Evolutionary conservation across 2,888 invertebrate genomes (phyloP).

Genomic region (Diplolepis rosae): DNA sequence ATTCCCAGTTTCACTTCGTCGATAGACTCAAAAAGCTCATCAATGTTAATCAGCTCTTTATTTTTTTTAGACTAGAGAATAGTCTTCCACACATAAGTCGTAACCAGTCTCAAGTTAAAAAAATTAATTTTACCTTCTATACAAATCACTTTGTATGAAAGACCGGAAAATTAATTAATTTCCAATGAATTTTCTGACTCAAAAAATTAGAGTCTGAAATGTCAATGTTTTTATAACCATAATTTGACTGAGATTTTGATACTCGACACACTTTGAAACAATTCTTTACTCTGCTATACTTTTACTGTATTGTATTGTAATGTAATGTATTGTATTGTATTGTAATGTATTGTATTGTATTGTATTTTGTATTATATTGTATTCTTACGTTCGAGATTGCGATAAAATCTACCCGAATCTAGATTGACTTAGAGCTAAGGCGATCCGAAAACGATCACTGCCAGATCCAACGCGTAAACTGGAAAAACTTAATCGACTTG

Average conservation of each 20-base stretch:
- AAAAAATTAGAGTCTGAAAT: background rate
- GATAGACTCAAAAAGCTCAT: background rate
- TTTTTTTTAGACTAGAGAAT: background rate
- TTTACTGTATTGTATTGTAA: background rate
- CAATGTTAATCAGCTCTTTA: background rate
- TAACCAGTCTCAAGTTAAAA: background rate
- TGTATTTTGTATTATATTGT: slow-evolving; percentile 26
- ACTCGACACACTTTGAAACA: background rate
- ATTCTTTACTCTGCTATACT: background rate
- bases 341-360: background rate
- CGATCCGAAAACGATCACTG: slow-evolving; percentile 45
- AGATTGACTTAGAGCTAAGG: slow-evolving; percentile 18
- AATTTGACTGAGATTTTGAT: background rate
- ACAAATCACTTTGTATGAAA: background rate
- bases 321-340: background rate
- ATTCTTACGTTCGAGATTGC: slow-evolving; percentile 37
- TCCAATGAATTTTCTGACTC: background rate
- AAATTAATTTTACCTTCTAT: background rate
- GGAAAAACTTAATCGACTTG: background rate
- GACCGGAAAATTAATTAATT: background rate
- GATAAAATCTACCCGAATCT: background rate
- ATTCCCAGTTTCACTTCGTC: background rate
- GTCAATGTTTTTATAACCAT: background rate
- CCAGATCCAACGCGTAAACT: slow-evolving; percentile 34
- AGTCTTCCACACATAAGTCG: background rate